Evolutionary conservation across 2,888 invertebrate species (phyloP).

Genomic region (Listrodromus nycthemerus): DNA sequence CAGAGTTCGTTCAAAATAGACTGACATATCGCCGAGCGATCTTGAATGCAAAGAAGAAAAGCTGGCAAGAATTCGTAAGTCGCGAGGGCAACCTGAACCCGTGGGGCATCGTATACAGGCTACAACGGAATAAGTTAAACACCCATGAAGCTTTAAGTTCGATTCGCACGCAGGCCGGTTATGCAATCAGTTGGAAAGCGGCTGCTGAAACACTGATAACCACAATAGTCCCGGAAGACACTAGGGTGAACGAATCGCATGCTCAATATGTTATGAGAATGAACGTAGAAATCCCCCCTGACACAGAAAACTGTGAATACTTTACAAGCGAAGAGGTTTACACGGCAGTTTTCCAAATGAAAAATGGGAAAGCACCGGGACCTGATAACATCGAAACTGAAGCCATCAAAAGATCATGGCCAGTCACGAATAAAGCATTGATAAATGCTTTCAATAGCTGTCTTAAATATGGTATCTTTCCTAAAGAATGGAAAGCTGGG

Average conservation of each 20-base stretch:
- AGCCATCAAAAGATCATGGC: not conserved
- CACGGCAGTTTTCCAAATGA: not conserved
- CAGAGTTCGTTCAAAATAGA: not conserved
- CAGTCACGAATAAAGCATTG: too few species aligned
- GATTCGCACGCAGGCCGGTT: not conserved
- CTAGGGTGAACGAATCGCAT: too few species aligned
- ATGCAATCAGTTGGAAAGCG: not conserved
- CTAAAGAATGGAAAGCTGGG: constrained; percentile 31
- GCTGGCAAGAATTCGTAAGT: not conserved
- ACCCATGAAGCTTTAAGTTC: not conserved
- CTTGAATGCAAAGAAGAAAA: not conserved
- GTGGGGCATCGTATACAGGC: not conserved
- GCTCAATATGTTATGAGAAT: not conserved
- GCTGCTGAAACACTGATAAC: not conserved
- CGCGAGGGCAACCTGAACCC: not conserved
- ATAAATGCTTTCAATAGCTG: too few species aligned
- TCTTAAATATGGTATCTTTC: not conserved
- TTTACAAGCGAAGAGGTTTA: too few species aligned
- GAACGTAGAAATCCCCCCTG: not conserved
- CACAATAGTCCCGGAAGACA: not conserved
- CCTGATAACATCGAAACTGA: not conserved
- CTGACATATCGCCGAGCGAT: not conserved
- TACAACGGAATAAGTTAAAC: not conserved
- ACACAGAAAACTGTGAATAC: not conserved
- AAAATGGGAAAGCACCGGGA: constrained; percentile 23